Evolutionary conservation across 1,140 invertebrate genomes (phyloP), one percentile per base, ranked within the genome.

Genomic region (Dinoponera quadriceps): DNA sequence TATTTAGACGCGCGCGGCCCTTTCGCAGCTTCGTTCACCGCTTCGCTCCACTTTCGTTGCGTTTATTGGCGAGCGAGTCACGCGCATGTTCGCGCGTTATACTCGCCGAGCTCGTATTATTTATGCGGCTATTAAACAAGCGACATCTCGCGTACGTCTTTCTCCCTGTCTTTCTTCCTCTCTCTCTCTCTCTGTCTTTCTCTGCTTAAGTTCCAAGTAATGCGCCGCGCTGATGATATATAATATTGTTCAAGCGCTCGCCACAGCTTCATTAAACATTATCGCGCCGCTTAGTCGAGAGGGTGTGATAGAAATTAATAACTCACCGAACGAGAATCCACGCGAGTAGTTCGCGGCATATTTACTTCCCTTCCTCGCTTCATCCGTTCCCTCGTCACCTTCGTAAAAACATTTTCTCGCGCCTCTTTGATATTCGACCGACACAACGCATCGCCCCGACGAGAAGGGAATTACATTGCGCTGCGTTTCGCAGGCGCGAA

Each of bases 21-120:
- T 78, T 78, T 51, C 54, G 44, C 57, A 48, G 44, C 57, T 38
- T 38, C 18, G 25, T 33, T 18, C 48, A 25, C 18, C 48, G 75
- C 38, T 69, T 29, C 57, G 75, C 75, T 78, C 75, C 14, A 78
- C 75, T 78, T 69, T 69, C 75, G 2, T 57, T 69, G 27, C 49
- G 13, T 22, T 68, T 78, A 44, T 65, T 44, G 14, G 25, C 16
- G 68, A 33, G 14, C 49, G 14, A 57, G 55, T n/a, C 9, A 9
- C 38, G 38, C 38, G 3, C 38, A 44, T 44, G 38, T 33, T 69
- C 22, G 49, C 63, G 18, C 16, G n/a, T n/a, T n/a, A n/a, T n/a
- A 49, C 3, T 11, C 18, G n/a, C 66, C 65, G 49, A 18, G 1
- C 7, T 27, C 13, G 13, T 44, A 44, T 38, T 78, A 69, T 78